Percentiles rank a stretch among this genome's conserved stretches.
phyloP scores from a whole-genome alignment of 2,113 vertebrate species.

The Caloenas nicobarica region DNA sequence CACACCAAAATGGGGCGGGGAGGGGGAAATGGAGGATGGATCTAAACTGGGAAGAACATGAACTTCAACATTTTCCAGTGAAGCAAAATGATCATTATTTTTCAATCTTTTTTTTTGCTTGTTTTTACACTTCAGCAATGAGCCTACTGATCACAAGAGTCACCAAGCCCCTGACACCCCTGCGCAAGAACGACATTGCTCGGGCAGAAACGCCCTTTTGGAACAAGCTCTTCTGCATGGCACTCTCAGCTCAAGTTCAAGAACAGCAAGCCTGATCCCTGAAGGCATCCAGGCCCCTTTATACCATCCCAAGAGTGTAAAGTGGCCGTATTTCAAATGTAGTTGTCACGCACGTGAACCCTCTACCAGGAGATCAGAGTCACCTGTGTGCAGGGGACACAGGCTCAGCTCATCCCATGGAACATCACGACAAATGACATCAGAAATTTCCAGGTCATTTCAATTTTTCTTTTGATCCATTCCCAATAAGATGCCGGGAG shows the following conservation, averaged over 20 bases:
- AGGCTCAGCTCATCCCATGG: not conserved
- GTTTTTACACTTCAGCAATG: not conserved
- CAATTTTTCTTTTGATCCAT: constrained; percentile 32
- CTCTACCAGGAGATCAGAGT: not conserved
- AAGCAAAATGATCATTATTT: not conserved
- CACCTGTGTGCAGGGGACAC: not conserved
- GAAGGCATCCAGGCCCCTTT: not conserved
- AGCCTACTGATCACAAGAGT: not conserved
- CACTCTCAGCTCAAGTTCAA: not conserved
- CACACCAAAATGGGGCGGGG: not conserved
- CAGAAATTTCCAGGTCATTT: constrained; percentile 9
- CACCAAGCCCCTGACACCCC: not conserved
- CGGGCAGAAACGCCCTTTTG: not conserved
- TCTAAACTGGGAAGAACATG: not conserved
- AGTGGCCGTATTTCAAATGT: not conserved
- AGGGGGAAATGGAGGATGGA: not conserved
- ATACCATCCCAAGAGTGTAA: not conserved
- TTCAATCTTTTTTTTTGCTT: not conserved
- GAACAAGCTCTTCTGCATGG: not conserved
- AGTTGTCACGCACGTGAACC: not conserved
- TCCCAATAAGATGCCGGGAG: constrained; percentile 12
- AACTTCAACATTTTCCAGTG: not conserved
- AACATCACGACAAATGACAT: constrained; percentile 27
- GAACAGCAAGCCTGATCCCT: not conserved
- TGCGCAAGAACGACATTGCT: fast-evolving